Base-by-base conservation (phyloP, 2,888 invertebrate genomes). In the Drosophila siamana region DNA sequence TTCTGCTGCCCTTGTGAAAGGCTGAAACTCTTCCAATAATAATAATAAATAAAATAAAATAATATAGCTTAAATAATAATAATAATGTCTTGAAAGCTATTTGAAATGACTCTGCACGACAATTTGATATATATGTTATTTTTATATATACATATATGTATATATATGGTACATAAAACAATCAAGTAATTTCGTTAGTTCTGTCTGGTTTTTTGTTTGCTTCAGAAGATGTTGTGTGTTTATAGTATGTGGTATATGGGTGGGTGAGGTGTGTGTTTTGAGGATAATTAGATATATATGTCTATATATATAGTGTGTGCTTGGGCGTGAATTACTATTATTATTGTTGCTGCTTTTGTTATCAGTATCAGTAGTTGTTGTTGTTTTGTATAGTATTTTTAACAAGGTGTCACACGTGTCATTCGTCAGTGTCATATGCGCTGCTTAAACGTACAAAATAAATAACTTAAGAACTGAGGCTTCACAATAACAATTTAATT, bases 401-500 rank as follows among this genome's bases (percentile, higher is more conserved):
- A 82, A 82, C 81, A 82, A 81, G 76, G 76, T 82, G 62, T 70
- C 63, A 52, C 46, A 55, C 47, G 61, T 74, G 66, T 69, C 63
- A 73, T 73, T 60, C 51, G 61, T 61, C 67, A 71, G 57, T 72
- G 82, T 82, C 77, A 77, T 81, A 76, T 71, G 74, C 86, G 80
- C 86, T 86, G 83, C 86, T 84, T 84, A 84, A 80, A 80, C 60
- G 69, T 84, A 84, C 76, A 84, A 82, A 82, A 84, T 84, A 84
- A 86, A 84, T 84, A 84, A 86, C 83, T 84, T 84, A 84, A 76
- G 81, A 84, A 80, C 83, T 83, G 73, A 84, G 78, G 72, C 74
- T 84, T 85, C 78, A 83, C 86, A 86, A 79, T 83, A 83, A 83
- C 83, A 83, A 83, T 86, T 86, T 75, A 67, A 85, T 85, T 82